Evolutionary conservation across 2,797 vertebrate genomes (phyloP).

Genomic region (Coluber constrictor): DNA sequence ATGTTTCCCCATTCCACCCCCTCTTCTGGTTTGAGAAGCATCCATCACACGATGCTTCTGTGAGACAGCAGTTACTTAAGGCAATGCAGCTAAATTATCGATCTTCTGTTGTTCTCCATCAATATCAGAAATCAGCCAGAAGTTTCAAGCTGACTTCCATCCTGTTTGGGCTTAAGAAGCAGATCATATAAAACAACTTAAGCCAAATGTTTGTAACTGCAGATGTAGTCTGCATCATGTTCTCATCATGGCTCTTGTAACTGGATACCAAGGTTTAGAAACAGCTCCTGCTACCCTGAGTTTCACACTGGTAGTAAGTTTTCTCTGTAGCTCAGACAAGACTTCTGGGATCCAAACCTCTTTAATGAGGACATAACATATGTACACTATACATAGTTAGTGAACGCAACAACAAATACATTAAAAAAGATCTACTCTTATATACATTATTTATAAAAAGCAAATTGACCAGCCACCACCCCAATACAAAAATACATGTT

Average conservation of each 20-base stretch:
- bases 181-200: not conserved
- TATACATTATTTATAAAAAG: slow-evolving; percentile 70
- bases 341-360: not conserved
- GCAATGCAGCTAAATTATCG: not conserved
- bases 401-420: slow-evolving; percentile 28
- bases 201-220: not conserved
- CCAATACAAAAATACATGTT: slow-evolving; percentile 58
- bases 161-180: not conserved
- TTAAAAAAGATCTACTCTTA: slow-evolving; percentile 65
- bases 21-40: not conserved
- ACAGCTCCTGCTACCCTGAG: not conserved
- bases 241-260: not conserved
- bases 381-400: slow-evolving; percentile 53
- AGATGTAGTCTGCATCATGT: not conserved
- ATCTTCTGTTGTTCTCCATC: not conserved
- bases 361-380: not conserved
- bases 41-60: not conserved
- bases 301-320: not conserved
- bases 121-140: not conserved
- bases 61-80: not conserved
- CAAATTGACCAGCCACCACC: slow-evolving; percentile 56
- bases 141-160: not conserved
- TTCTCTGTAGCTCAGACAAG: not conserved
- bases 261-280: not conserved
- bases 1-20: not conserved